Conservation (phyloP, 2,797 vertebrate genomes). For the Tolypeutes matacus region DNA sequence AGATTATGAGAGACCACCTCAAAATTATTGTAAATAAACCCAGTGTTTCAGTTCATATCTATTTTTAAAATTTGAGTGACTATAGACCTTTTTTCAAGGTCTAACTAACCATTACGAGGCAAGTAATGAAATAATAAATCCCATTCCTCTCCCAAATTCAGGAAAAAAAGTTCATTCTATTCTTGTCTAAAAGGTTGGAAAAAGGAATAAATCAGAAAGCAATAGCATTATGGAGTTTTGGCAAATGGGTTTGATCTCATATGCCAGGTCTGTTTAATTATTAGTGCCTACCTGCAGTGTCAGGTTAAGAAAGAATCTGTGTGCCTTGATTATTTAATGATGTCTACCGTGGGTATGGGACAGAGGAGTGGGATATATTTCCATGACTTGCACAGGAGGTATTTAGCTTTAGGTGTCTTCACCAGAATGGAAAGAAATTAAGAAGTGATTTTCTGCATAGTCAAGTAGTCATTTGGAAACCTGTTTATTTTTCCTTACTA, state of each 20-base stretch:
- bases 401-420: constrained; percentile 9
- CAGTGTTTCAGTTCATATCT: constrained; percentile 44
- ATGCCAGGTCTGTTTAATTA: constrained; percentile 37
- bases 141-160: not conserved
- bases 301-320: not conserved
- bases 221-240: not conserved
- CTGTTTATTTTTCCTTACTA: constrained; percentile 32
- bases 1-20: constrained; percentile 39
- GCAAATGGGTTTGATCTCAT: constrained; percentile 1
- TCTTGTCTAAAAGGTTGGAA: not conserved
- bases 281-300: not conserved
- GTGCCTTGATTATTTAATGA: constrained; percentile 5
- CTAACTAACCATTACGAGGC: not conserved
- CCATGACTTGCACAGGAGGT: not conserved
- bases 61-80: constrained; percentile 43
- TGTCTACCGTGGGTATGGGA: not conserved
- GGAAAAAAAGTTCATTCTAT: not conserved
- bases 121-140: constrained; percentile 29
- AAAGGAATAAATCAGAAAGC: constrained; percentile 53
- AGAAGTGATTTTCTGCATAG: constrained; percentile 34
- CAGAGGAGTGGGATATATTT: not conserved
- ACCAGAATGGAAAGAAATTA: constrained; percentile 50
- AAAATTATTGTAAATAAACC: constrained; percentile 40
- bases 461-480: constrained; percentile 46
- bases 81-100: not conserved